Conservation (phyloP, 1,140 invertebrate genomes). For the Rhysida immarginata region DNA sequence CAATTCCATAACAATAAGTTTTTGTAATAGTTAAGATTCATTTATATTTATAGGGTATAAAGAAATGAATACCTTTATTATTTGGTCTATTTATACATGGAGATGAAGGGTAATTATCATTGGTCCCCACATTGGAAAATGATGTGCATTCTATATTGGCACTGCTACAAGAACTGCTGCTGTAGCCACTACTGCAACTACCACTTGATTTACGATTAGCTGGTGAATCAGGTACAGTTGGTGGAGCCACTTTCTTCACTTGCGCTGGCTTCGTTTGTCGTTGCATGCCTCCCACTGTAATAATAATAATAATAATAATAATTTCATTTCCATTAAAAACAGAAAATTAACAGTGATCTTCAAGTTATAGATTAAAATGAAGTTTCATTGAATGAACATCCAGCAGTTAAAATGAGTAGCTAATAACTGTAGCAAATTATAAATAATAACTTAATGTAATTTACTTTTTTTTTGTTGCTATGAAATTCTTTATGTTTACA, state of each 20-base stretch:
- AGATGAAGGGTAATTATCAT: conserved; percentile 16
- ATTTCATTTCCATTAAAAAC: too few relatives aligned
- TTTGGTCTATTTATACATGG: conserved; percentile 18
- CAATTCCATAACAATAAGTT: not conserved
- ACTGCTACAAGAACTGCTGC: conserved; percentile 47
- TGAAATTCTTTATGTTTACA: too few relatives aligned
- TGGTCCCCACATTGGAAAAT: conserved; percentile 21
- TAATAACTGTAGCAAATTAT: too few relatives aligned
- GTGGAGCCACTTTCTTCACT: conserved; percentile 65
- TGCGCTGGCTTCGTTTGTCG: conserved; percentile 55
- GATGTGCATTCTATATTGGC: conserved; percentile 48
- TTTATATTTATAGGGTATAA: not conserved
- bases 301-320: too few relatives aligned
- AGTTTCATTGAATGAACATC: too few relatives aligned
- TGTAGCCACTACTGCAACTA: conserved; percentile 55
- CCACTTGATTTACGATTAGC: conserved; percentile 45
- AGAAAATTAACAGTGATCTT: too few relatives aligned
- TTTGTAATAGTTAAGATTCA: not conserved
- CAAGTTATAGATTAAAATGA: too few relatives aligned
- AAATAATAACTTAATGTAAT: too few relatives aligned
- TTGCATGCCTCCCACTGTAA: conserved; percentile 62
- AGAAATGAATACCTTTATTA: conserved; percentile 28
- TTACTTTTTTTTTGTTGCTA: too few relatives aligned
- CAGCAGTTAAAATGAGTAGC: too few relatives aligned
- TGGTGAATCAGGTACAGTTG: conserved; percentile 50